Evolutionary conservation across 1,140 invertebrate species (phyloP), one percentile per base, ranked within the genome.

Genomic region (Drosophila nebulosa): DNA sequence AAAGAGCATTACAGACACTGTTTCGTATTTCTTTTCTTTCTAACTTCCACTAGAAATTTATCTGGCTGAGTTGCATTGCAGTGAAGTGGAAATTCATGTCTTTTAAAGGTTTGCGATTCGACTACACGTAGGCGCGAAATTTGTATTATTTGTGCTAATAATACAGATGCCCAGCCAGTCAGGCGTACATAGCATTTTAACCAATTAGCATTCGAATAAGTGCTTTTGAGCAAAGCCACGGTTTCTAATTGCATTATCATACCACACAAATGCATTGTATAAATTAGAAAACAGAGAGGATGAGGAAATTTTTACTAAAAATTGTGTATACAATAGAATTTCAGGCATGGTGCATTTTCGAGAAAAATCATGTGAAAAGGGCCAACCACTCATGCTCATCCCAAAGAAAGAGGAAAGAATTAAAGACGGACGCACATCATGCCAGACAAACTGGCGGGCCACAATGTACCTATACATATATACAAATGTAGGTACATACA

Each of bases 361-460:
- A 83, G 71, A 63, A 7, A 66, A 78, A 75, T 83, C 74, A 39
- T 56, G 50, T 59, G 62, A 56, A 62, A 66, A 35, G 16, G 51
- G 68, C 60, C 26, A 5, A 58, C 55, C 42, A 62, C 61, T 51
- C 30, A n/a, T 35, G 4, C 30, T 68, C 64, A 50, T 52, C 57
- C 35, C 14, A 24, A 58, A 60, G 42, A 67, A 74, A 67, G 61
- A 73, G 67, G 36, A 74, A 55, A 61, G 39, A 74, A 59, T 36
- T 42, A 46, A 35, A 32, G 62, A 64, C 57, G 65, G 65, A 72
- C 69, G 69, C 69, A 73, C 64, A 79, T 64, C 64, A 42, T 62
- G 66, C 79, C 79, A 83, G 79, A 83, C 79, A 83, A 39, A 42
- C 65, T 83, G 79, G 74, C 79, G 79, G 79, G 70, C 71, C 64